Evolutionary conservation across 2,113 vertebrate genomes (phyloP).

Genomic region (Anthoscopus minutus): DNA sequence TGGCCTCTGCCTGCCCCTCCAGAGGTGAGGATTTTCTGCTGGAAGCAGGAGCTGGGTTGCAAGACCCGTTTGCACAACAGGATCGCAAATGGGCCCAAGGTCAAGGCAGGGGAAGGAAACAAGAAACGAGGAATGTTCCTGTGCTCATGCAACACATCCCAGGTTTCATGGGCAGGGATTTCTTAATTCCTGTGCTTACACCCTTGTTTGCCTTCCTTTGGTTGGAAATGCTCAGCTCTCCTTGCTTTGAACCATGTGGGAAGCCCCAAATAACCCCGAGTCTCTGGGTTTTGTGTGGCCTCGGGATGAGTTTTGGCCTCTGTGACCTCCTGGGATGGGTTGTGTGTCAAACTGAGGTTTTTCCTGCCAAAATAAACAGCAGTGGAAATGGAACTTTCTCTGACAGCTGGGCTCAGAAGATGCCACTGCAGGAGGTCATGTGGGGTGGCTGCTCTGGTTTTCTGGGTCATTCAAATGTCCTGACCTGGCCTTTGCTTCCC

Average conservation of each 20-base stretch:
- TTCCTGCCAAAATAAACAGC: background rate
- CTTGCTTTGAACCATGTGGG: background rate
- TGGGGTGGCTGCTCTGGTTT: background rate
- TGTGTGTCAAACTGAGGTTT: background rate
- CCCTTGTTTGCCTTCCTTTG: background rate
- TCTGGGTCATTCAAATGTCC: background rate
- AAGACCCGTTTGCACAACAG: background rate
- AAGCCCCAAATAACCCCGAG: background rate
- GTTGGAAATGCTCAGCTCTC: background rate
- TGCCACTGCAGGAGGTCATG: background rate
- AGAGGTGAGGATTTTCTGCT: background rate
- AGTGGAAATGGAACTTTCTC: background rate
- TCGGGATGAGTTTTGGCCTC: background rate
- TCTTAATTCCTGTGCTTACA: background rate
- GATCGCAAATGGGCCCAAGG: background rate
- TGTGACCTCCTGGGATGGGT: background rate
- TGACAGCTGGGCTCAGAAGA: background rate
- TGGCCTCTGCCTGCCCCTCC: background rate
- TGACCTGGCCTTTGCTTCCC: background rate
- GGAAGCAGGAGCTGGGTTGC: background rate
- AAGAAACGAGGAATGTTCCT: background rate
- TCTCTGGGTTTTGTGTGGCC: rapidly evolving
- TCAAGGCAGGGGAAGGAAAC: background rate
- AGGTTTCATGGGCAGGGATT: background rate
- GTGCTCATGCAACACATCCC: background rate